phyloP scores from a whole-genome alignment of 2,888 invertebrate genomes.

The Malthinus seriepunctatus region DNA sequence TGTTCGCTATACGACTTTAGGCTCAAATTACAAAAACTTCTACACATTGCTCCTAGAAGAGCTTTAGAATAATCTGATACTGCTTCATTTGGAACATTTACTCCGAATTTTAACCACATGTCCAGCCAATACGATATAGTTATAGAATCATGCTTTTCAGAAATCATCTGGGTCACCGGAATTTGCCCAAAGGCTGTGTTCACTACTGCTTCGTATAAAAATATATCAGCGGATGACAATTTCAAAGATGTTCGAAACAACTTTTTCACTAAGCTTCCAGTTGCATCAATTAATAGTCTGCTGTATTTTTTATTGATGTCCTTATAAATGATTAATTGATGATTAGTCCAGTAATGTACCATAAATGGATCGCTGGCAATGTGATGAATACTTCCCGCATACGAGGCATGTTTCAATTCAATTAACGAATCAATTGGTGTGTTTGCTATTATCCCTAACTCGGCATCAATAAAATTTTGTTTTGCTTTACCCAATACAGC shows the following conservation, averaged over 20 bases:
- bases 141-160: neutral
- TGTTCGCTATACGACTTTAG: neutral
- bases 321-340: no score
- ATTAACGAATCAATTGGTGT: no score
- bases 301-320: no score
- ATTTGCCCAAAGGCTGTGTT: neutral
- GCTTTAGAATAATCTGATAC: neutral
- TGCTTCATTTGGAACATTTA: neutral
- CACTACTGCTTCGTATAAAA: neutral
- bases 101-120: neutral
- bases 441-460: no score
- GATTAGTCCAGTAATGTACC: no score
- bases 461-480: no score
- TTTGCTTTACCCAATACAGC: no score
- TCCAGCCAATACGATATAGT: neutral
- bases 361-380: no score
- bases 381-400: no score
- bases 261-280: neutral
- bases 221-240: neutral
- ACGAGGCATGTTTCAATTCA: no score
- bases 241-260: neutral
- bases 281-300: neutral
- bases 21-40: neutral
- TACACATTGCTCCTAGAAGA: neutral
- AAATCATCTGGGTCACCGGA: neutral